Percentiles rank a stretch among this genome's conserved stretches.
These are phyloP conservation scores for Jaculus jaculus DNA, from an alignment of 2,113 vertebrate species.

Conservation along the genomic window DNA sequence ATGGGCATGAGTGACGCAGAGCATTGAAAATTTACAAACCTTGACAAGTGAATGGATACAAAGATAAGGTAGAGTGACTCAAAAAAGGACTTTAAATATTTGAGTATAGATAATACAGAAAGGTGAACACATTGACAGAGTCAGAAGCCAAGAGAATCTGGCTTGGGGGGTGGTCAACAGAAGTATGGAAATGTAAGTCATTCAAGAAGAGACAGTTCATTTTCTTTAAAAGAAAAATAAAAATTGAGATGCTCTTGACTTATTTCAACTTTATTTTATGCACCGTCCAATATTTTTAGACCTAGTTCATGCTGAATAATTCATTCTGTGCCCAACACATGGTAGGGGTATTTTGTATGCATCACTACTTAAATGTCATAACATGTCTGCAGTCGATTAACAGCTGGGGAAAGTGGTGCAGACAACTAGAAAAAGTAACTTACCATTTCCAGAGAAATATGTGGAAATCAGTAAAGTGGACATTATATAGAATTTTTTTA, in stretches of 20 bases:
- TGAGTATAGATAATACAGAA: slow-evolving; percentile 23
- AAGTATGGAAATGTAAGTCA: background rate
- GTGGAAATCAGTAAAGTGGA: background rate
- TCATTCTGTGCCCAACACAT: background rate
- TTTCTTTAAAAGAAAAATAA: background rate
- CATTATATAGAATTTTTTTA: background rate
- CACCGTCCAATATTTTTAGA: background rate
- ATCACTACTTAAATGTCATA: background rate
- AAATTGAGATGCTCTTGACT: background rate
- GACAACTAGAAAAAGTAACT: background rate
- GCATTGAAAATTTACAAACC: slow-evolving; percentile 44
- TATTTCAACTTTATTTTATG: background rate
- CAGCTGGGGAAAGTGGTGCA: background rate
- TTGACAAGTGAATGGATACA: slow-evolving; percentile 51
- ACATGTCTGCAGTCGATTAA: background rate
- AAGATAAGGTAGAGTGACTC: slow-evolving; percentile 24
- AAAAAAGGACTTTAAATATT: slow-evolving; percentile 34
- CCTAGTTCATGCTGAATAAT: background rate
- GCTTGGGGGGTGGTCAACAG: background rate
- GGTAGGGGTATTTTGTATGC: background rate
- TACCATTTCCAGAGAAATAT: background rate
- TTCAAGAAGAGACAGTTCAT: background rate
- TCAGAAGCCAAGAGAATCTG: slow-evolving; percentile 25
- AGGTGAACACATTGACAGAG: slow-evolving; percentile 54
- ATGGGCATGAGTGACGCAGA: slow-evolving; percentile 49